Conservation (phyloP, 2,888 invertebrate species). For the Nemurella pictetii region DNA sequence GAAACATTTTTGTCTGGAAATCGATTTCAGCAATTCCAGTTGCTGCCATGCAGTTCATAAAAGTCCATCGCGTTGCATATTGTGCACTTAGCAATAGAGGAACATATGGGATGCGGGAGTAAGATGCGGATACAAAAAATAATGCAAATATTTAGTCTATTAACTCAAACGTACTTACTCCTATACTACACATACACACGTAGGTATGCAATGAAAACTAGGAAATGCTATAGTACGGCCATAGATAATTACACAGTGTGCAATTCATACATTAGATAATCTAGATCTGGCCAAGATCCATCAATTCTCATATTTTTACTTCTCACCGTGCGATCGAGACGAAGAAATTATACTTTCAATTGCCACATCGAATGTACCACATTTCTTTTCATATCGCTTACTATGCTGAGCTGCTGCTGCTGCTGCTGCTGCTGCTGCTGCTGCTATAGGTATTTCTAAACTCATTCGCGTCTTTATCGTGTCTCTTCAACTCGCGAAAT, state of each 20-base stretch:
- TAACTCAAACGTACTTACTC: neutral
- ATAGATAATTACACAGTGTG: neutral
- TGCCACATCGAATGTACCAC: neutral
- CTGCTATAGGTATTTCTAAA: neutral
- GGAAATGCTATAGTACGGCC: neutral
- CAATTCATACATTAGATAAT: neutral
- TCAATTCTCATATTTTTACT: neutral
- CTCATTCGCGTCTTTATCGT: neutral
- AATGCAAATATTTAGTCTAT: neutral
- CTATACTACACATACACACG: neutral
- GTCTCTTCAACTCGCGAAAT: neutral
- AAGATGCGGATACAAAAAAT: neutral
- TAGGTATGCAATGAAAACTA: neutral
- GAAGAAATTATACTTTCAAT: neutral
- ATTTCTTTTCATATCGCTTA: neutral
- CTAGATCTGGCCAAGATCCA: neutral
- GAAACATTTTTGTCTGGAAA: neutral
- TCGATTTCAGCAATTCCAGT: neutral
- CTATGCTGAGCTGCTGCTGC: neutral
- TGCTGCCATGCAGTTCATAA: neutral
- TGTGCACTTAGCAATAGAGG: neutral
- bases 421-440: neutral
- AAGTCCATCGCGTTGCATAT: neutral
- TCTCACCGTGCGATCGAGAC: neutral
- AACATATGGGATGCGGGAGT: neutral